Conservation (phyloP, 2,888 invertebrate species). For the Pseudococcus viburni region DNA sequence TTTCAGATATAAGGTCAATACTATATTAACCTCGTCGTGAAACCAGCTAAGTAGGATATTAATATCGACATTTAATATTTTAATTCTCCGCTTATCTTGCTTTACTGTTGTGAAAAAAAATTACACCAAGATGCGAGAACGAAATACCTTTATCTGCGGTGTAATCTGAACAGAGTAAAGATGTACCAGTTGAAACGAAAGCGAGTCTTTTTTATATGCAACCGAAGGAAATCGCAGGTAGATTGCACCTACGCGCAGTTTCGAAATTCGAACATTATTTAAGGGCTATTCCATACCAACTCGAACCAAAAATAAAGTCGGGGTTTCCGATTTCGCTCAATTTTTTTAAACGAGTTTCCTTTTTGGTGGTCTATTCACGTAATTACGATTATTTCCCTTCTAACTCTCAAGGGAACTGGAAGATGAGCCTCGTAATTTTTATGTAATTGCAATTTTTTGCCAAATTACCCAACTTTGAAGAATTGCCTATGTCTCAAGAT, state of each 20-base stretch:
- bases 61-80: slow-evolving; percentile 49
- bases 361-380: too few species aligned
- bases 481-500: too few species aligned
- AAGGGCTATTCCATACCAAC: too few species aligned
- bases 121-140: slow-evolving; percentile 5
- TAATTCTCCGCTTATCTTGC: slow-evolving; percentile 44
- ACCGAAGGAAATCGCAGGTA: neutral
- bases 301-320: too few species aligned
- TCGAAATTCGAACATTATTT: neutral
- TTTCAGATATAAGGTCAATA: slow-evolving; percentile 42
- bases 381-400: too few species aligned
- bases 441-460: too few species aligned
- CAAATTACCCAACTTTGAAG: too few species aligned
- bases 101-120: slow-evolving; percentile 24
- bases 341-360: too few species aligned
- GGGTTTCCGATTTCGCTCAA: too few species aligned
- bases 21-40: slow-evolving; percentile 36
- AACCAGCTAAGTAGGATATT: slow-evolving; percentile 51
- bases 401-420: too few species aligned
- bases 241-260: neutral
- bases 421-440: too few species aligned
- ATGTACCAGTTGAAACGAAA: neutral
- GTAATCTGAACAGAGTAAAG: slow-evolving; percentile 4
- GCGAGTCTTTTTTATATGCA: neutral
- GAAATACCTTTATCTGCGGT: slow-evolving; percentile 10